Evolutionary conservation across 2,888 invertebrate genomes (phyloP), one percentile per base, ranked within the genome.

Genomic region (Pyrrhosoma nymphula): DNA sequence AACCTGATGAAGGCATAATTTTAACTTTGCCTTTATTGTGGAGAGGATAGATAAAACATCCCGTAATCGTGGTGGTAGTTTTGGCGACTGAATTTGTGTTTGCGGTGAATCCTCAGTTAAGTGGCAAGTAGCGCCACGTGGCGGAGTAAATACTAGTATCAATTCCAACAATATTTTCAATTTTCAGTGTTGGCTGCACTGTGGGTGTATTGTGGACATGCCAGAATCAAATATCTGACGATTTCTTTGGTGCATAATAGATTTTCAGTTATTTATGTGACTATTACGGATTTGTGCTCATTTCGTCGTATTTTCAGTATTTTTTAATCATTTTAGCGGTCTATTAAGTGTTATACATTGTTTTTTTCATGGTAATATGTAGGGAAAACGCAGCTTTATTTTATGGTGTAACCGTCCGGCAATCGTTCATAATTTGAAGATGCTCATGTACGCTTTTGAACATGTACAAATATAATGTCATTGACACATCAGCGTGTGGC

Each of bases 151-250:
- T 18, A 4, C 10, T n/a, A 35, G 47, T 16, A 82, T 30, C 30
- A 82, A 35, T 3, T 14, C 14, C 47, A 47, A 47, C 8, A 2
- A 8, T 47, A 8, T 47, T 4, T 47, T 16, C 0, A 14, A 3
- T 35, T 82, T 82, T 35, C 35, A 35, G 4, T 35, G 47, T 93
- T 93, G 93, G 93, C n/a, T 14, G 47, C 93, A 63, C 93, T 93
- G 93, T 93, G 75, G 26, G 63, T 55, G 26, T 93, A 35, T 69
- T 39, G 93, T 93, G 93, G 93, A 93, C 69, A 93, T 93, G 93
- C 93, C 93, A 69, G 93, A 93, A 69, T 93, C 93, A 93, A 93
- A 93, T 93, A 93, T 93, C 69, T 75, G 69, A 93, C 47, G 47
- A 47, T 39, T 63, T 14, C 69, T n/a, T 47, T 39, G 63, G 93